Evolutionary conservation across 1,140 invertebrate species (phyloP).

Genomic region (Chironomus tepperi): DNA sequence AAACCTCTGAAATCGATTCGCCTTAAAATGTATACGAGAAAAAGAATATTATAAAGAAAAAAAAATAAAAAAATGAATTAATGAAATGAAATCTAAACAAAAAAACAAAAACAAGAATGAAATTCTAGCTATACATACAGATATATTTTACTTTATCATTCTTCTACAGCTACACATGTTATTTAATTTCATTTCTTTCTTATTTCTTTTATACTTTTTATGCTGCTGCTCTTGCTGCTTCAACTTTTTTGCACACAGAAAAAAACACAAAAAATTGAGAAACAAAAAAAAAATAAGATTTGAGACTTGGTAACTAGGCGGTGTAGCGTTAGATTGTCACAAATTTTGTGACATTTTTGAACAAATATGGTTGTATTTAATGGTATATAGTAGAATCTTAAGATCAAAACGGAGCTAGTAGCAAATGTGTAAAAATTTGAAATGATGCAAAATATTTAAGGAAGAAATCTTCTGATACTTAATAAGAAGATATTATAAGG

Average conservation of each 20-base stretch:
- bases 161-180: not conserved
- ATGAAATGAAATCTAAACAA: not conserved
- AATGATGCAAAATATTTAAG: too few species aligned
- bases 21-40: conserved; percentile 26
- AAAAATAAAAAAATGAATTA: conserved; percentile 25
- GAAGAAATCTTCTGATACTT: too few species aligned
- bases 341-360: too few species aligned
- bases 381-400: too few species aligned
- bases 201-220: not conserved
- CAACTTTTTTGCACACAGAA: conserved; percentile 4
- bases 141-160: conserved; percentile 28
- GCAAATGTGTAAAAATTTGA: too few species aligned
- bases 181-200: not conserved
- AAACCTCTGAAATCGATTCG: conserved; percentile 24
- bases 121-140: conserved; percentile 27
- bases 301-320: too few species aligned
- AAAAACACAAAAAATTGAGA: not conserved
- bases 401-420: too few species aligned
- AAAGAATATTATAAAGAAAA: not conserved
- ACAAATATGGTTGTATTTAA: too few species aligned
- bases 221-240: conserved; percentile 4
- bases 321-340: too few species aligned
- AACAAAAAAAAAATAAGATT: not conserved
- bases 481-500: too few species aligned
- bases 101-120: conserved; percentile 13